Conservation (phyloP, 2,797 vertebrate genomes). For the Benthosema pterotum region DNA sequence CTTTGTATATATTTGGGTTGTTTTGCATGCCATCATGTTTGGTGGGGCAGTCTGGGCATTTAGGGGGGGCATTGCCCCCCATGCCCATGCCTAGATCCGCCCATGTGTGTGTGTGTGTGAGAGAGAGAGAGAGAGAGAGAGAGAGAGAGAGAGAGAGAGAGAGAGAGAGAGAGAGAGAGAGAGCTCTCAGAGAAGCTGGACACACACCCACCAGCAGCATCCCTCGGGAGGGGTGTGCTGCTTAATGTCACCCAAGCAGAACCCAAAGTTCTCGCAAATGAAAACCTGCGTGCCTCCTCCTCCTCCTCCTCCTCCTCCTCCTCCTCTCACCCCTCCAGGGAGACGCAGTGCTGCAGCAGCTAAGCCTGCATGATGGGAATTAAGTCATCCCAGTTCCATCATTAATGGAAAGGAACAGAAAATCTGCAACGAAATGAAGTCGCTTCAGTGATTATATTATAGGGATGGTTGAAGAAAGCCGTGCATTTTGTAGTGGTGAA, state of each 20-base stretch:
- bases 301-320: too few species aligned
- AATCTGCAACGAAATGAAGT: slow-evolving; percentile 3
- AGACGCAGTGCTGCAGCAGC: slow-evolving; percentile 2
- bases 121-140: neutral
- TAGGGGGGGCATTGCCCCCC: too few species aligned
- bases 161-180: neutral
- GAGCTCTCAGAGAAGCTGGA: neutral
- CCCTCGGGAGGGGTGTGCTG: slow-evolving; percentile 24
- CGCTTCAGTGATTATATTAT: slow-evolving; percentile 14
- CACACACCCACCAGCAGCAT: neutral
- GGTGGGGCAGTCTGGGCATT: too few species aligned
- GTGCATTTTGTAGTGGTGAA: slow-evolving; percentile 8
- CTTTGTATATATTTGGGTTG: too few species aligned
- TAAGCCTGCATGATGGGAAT: neutral
- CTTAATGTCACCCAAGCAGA: slow-evolving; percentile 27
- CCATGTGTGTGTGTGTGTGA: too few species aligned
- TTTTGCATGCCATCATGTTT: too few species aligned
- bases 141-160: neutral
- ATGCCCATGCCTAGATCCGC: too few species aligned
- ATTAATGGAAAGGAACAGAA: slow-evolving; percentile 26
- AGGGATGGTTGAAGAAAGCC: slow-evolving; percentile 23
- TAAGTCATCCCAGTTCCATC: slow-evolving; percentile 4
- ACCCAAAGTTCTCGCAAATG: slow-evolving; percentile 28
- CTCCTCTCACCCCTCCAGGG: neutral
- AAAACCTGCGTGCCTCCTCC: slow-evolving; percentile 2